Percentiles rank a stretch among this genome's conserved stretches.
Conservation (phyloP, 2,888 invertebrate genomes). For the Eubasilissa splendida region DNA sequence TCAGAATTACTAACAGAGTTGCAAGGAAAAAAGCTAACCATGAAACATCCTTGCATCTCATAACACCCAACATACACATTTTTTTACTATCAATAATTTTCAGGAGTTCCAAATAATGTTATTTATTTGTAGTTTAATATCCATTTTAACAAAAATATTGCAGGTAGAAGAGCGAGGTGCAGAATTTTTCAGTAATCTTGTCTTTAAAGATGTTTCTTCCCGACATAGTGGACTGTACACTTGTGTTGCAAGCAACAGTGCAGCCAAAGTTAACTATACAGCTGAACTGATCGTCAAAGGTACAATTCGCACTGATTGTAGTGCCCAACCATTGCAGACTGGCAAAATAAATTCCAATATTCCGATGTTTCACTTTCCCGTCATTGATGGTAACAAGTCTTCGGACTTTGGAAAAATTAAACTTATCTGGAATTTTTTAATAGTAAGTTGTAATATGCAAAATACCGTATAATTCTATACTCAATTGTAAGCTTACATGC, state of each 20-base stretch:
- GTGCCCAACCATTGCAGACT: slow-evolving; percentile 35
- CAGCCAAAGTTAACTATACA: slow-evolving; percentile 82
- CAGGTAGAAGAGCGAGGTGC: slow-evolving; percentile 81
- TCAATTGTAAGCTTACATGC: background rate
- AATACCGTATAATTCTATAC: too few relatives aligned
- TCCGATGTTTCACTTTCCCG: slow-evolving; percentile 1
- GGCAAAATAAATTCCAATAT: slow-evolving; percentile 30
- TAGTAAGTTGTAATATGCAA: too few relatives aligned
- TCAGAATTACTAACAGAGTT: background rate
- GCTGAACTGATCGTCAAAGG: slow-evolving; percentile 84
- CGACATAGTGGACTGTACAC: slow-evolving; percentile 82
- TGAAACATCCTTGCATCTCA: slow-evolving; percentile 25
- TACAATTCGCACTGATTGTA: slow-evolving; percentile 63
- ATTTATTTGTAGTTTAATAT: background rate
- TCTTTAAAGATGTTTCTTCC: slow-evolving; percentile 82
- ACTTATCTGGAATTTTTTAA: too few relatives aligned
- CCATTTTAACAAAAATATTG: slow-evolving; percentile 40
- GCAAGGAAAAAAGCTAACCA: slow-evolving; percentile 26
- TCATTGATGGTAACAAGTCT: too few relatives aligned
- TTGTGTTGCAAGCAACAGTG: slow-evolving; percentile 82
- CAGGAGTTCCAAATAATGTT: background rate
- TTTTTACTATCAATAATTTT: slow-evolving; percentile 6
- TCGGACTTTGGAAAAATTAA: too few relatives aligned
- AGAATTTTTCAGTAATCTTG: slow-evolving; percentile 83
- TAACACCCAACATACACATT: slow-evolving; percentile 7